phyloP scores from a whole-genome alignment of 2,888 invertebrate species.

The Aphodius sticticus region DNA sequence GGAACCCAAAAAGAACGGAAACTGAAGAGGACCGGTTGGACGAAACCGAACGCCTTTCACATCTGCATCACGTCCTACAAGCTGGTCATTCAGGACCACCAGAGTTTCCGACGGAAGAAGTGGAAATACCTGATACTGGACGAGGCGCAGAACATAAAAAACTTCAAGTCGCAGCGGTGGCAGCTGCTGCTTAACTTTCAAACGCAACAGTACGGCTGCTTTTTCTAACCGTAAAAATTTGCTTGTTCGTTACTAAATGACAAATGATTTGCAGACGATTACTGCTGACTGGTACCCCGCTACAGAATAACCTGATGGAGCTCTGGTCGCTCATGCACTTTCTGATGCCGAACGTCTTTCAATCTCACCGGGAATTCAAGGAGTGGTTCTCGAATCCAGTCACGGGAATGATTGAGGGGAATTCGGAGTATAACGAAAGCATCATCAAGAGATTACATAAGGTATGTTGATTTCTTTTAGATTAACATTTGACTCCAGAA shows the following conservation, averaged over 20 bases:
- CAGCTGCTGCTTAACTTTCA: slow-evolving; percentile 95
- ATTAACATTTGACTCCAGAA: neutral
- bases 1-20: slow-evolving; percentile 96
- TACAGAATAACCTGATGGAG: slow-evolving; percentile 97
- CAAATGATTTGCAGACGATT: slow-evolving; percentile 71
- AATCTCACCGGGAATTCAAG: slow-evolving; percentile 94
- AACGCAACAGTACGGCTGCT: slow-evolving; percentile 76
- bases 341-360: slow-evolving; percentile 96
- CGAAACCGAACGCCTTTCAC: slow-evolving; percentile 97
- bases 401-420: slow-evolving; percentile 94
- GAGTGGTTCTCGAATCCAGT: slow-evolving; percentile 99
- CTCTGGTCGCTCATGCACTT: slow-evolving; percentile 99
- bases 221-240: neutral
- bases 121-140: slow-evolving; percentile 99
- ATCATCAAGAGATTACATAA: slow-evolving; percentile 90
- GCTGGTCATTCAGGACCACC: slow-evolving; percentile 97
- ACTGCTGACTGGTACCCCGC: slow-evolving; percentile 91
- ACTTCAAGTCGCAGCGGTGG: slow-evolving; percentile 99
- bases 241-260: slow-evolving; percentile 8
- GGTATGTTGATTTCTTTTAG: slow-evolving; percentile 61
- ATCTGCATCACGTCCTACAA: slow-evolving; percentile 98
- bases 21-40: slow-evolving; percentile 93
- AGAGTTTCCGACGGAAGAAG: slow-evolving; percentile 94
- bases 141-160: slow-evolving; percentile 99
- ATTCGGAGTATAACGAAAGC: slow-evolving; percentile 88